phyloP scores from a whole-genome alignment of 2,797 vertebrate genomes.

The Hafferia zeledoni region DNA sequence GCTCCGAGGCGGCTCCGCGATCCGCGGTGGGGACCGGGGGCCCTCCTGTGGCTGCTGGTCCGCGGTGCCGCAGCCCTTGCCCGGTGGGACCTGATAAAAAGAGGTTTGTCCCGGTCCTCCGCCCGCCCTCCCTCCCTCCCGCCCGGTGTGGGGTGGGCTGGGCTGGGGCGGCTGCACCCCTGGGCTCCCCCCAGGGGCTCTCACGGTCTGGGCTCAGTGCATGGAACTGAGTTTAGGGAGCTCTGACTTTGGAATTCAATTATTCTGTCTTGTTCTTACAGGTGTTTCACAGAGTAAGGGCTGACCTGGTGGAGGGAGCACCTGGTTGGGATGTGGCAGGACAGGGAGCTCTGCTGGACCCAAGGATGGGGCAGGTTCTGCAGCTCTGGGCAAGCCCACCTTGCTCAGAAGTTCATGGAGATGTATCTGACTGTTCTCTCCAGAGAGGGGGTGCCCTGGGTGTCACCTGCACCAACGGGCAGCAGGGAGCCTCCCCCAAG shows the following conservation, averaged over 20 bases:
- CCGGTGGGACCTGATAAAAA: no score
- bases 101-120: background rate
- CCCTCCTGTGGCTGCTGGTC: background rate
- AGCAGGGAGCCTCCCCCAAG: background rate
- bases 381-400: background rate
- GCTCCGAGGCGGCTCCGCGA: background rate
- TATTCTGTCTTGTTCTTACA: background rate
- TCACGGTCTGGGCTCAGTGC: rapidly evolving
- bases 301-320: rapidly evolving
- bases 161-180: rapidly evolving
- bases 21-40: background rate
- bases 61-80: background rate
- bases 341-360: background rate
- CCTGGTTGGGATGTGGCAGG: rapidly evolving
- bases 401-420: rapidly evolving
- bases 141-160: background rate
- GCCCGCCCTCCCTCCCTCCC: rapidly evolving
- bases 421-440: rapidly evolving
- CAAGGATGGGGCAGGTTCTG: background rate
- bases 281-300: rapidly evolving
- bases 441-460: background rate
- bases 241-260: rapidly evolving
- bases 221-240: background rate
- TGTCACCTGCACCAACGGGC: background rate
- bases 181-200: background rate